These are phyloP conservation scores for Ciconia nigra DNA, from an alignment of 2,797 vertebrate genomes.

Conservation along the genomic window DNA sequence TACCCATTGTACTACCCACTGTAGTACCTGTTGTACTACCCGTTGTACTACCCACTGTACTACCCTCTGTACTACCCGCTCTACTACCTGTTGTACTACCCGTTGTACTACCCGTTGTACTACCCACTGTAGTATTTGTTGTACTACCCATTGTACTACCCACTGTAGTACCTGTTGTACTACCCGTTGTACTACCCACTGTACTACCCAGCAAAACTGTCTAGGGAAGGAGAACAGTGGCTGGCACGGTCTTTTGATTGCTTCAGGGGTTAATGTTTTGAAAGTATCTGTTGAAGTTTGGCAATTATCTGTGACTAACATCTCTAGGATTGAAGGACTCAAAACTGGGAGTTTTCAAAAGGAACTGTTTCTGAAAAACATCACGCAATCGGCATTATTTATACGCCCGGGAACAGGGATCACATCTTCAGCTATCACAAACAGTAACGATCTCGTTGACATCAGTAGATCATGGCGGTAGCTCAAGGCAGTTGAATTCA, in stretches of 20 bases:
- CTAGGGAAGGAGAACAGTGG: neutral
- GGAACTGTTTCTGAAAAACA: neutral
- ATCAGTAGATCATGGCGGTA: fast-evolving
- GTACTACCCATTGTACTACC: too few relatives aligned
- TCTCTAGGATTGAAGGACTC: neutral
- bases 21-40: too few relatives aligned
- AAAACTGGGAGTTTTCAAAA: neutral
- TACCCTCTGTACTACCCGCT: too few relatives aligned
- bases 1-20: too few relatives aligned
- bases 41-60: too few relatives aligned
- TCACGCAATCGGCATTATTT: fast-evolving
- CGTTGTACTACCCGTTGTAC: too few relatives aligned
- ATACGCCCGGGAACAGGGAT: fast-evolving
- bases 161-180: too few relatives aligned
- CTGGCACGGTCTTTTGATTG: neutral
- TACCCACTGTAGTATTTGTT: too few relatives aligned
- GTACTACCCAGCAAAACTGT: neutral
- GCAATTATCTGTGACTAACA: neutral
- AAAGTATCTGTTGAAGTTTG: neutral
- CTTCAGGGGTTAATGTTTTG: too few relatives aligned
- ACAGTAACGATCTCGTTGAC: fast-evolving
- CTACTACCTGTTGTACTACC: too few relatives aligned
- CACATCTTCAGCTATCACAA: neutral
- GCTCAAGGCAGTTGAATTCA: neutral
- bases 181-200: too few relatives aligned